These are phyloP conservation scores for Thermophis baileyi DNA, from an alignment of 2,113 vertebrate genomes.

Conservation along the genomic window DNA sequence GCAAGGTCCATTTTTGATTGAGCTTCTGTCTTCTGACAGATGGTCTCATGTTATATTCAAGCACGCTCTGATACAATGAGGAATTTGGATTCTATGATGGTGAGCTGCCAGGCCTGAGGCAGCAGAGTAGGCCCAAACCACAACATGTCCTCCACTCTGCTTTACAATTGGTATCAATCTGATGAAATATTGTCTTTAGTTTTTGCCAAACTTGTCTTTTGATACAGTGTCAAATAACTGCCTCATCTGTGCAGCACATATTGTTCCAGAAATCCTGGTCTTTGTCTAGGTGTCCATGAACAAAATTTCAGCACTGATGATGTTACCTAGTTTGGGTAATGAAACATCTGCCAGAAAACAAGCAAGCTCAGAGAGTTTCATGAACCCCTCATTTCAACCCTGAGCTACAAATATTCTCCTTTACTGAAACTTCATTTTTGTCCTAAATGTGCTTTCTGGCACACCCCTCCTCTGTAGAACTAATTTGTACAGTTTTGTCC, in stretches of 20 bases:
- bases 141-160: background rate
- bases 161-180: background rate
- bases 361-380: background rate
- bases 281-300: background rate
- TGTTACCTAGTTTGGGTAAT: background rate
- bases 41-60: background rate
- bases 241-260: background rate
- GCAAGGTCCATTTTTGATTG: background rate
- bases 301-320: background rate
- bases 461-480: background rate
- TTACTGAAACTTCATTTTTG: background rate
- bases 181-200: background rate
- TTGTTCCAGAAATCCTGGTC: background rate
- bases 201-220: background rate
- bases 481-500: background rate
- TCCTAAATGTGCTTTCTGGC: background rate
- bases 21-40: background rate
- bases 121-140: background rate
- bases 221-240: background rate
- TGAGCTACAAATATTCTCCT: background rate
- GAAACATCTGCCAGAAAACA: background rate
- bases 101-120: background rate
- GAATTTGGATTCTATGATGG: background rate
- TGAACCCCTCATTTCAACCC: background rate
- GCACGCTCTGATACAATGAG: background rate